Evolutionary conservation across 2,113 vertebrate genomes (phyloP), one percentile per base, ranked within the genome.

Genomic region (Cheirogaleus medius): DNA sequence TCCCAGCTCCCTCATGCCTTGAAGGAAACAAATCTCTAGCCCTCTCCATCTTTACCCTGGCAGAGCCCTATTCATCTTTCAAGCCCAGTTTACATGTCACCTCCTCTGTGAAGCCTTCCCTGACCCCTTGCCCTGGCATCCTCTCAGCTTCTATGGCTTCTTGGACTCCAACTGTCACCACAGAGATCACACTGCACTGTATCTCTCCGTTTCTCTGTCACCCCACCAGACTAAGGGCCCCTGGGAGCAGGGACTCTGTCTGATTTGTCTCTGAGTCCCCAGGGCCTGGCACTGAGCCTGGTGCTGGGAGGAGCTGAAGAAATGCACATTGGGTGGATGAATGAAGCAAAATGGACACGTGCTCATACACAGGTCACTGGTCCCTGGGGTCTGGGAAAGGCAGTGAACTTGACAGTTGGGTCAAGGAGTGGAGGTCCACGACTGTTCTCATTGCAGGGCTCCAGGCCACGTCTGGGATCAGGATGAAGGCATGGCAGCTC

Each of bases 91-190:
- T 91, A 91, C 47, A 56, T 52, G 68, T 73, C 54, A 95, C 32
- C 34, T 94, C 54, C 60, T 93, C 73, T 47, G 29, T 10, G 39
- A 88, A 87, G 64, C 44, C 69, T 94, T 64, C 64, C 76, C 39
- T 80, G 85, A 90, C 2, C 14, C n/a, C 64, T 39, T 32, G 14
- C 52, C 66, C 29, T 74, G 54, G 37, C 8, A 56, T 44, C 58
- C 18, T 76, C 77, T 81, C 76, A 60, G n/a, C 13, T 76, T 47
- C 34, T 78, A 47, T 18, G 49, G 39, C 69, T 86, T 91, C 68
- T 60, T 94, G 95, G 68, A 91, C 78, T 84, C 69, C 11, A 73
- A 58, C 60, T 76, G 14, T 95, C 80, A 66, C 64, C 80, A 91
- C 42, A 82, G 4, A 83, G 95, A 52, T 71, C 44, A 66, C 54